Evolutionary conservation across 1,140 invertebrate genomes (phyloP), one percentile per base, ranked within the genome.

Genomic region (Meloidogyne hapla): DNA sequence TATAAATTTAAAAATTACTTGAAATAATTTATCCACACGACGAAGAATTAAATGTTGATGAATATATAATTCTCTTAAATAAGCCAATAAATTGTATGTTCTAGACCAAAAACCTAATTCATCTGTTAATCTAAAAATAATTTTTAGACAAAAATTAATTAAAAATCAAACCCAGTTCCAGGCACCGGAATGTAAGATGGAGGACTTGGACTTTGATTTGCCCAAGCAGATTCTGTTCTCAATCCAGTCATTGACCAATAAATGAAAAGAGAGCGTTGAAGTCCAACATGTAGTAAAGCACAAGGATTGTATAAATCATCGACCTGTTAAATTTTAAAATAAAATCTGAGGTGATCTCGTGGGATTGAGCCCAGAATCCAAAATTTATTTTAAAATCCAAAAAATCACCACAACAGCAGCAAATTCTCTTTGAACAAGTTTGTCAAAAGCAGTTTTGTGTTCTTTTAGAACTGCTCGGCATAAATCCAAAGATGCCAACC

Each of bases 221-320:
- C 80, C 86, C 86, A 86, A 5, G 85, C 85, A 26, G 86, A 85
- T 77, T 86, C 85, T 15, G 85, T 86, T 63, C 85, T 77, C 9
- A 86, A 71, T 25, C 78, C 79, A 26, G 86, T 87, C 77, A 87
- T 83, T 12, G 85, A 87, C 85, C 85, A 86, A 66, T 87, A 86
- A 40, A 86, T 76, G 66, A 84, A 86, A 40, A 86, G 76, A n/a
- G 80, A 77, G 15, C 74, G 68, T 78, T 83, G 76, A 33, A 85
- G 42, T 33, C 82, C 83, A n/a, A 63, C 63, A 76, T 72, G 67
- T 12, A 68, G 48, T 6, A 76, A 45, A 56, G 15, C 65, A 26
- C 86, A 87, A 23, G 85, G 85, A 68, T 87, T 87, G 81, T 86
- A 86, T 13, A 86, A 66, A 74, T 86, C 85, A 75, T 86, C 85